Base-by-base conservation (phyloP, 2,888 invertebrate genomes). In the Onthophagus sagittarius region DNA sequence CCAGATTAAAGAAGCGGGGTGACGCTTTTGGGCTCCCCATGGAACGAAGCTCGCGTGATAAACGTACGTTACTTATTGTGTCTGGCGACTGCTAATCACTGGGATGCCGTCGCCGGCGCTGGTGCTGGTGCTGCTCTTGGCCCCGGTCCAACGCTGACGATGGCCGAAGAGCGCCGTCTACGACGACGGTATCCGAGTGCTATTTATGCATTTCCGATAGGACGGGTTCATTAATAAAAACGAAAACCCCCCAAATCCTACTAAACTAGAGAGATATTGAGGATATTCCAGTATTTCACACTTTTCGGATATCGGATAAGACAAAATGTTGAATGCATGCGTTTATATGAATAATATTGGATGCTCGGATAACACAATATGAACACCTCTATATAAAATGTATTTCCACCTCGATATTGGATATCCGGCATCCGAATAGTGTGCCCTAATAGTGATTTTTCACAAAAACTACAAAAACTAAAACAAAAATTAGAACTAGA, bases 201-300 rank as follows among this genome's bases (percentile, higher is more conserved):
- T 80, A 80, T 80, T 80, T 80, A 80, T 79, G 77, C 77, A 79
- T 78, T 79, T 78, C 78, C 79, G 79, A 79, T 78, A 53, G 39
- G 39, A 53, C 39, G 39, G 39, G 39, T 53, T 53, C 39, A 53
- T 53, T 53, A 53, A 53, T 53, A 53, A 53, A 53, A 53, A 53
- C 39, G 7, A 53, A 53, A 53, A 7, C 39, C 39, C 39, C 39
- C 23, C 23, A 23, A 23, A 23, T 23, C 23, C 23, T 23, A 23
- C 23, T 23, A 23, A n/a, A n/a, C n/a, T n/a, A n/a, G n/a, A n/a
- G n/a, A n/a, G n/a, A n/a, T n/a, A n/a, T n/a, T n/a, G n/a, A n/a
- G n/a, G n/a, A n/a, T n/a, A n/a, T n/a, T n/a, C n/a, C n/a, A n/a
- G n/a, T n/a, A n/a, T n/a, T n/a, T n/a, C n/a, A n/a, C n/a, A n/a